These are phyloP conservation scores for Diceros bicornis DNA, from an alignment of 2,797 vertebrate genomes.

Conservation along the genomic window DNA sequence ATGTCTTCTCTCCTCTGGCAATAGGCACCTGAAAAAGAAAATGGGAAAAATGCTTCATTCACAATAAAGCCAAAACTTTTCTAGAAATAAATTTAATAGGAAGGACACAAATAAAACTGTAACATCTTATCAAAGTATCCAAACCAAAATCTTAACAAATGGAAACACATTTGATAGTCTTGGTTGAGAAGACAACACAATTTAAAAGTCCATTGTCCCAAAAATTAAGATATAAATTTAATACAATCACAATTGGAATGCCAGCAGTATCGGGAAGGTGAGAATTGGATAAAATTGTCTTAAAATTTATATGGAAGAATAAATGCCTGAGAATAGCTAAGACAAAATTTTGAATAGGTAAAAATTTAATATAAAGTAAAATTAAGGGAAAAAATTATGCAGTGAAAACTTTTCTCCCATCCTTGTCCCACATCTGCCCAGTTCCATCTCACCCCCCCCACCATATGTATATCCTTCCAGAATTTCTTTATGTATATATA, in stretches of 20 bases:
- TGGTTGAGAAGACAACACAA: not conserved
- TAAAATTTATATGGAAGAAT: not conserved
- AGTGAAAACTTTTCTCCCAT: not conserved
- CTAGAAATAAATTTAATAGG: not conserved
- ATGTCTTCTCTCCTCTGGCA: not conserved
- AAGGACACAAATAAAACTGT: not conserved
- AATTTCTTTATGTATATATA: not conserved
- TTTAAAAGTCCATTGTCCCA: not conserved
- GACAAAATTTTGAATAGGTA: not conserved
- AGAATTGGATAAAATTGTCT: not conserved
- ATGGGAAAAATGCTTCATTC: not conserved
- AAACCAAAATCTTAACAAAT: not conserved
- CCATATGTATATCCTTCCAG: not conserved
- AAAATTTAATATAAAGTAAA: conserved; percentile 29
- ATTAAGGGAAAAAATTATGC: not conserved
- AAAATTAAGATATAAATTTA: conserved; percentile 47
- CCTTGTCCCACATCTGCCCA: not conserved
- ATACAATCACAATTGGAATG: not conserved
- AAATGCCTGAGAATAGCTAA: not conserved
- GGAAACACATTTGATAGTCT: not conserved
- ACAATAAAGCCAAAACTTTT: conserved; percentile 38
- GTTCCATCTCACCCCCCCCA: not conserved
- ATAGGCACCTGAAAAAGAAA: not conserved
- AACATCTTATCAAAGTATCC: not conserved
- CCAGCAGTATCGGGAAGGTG: not conserved